Percentiles rank a stretch among this genome's conserved stretches.
Evolutionary conservation across 2,113 vertebrate genomes (phyloP).

Genomic region (Lepus europaeus): DNA sequence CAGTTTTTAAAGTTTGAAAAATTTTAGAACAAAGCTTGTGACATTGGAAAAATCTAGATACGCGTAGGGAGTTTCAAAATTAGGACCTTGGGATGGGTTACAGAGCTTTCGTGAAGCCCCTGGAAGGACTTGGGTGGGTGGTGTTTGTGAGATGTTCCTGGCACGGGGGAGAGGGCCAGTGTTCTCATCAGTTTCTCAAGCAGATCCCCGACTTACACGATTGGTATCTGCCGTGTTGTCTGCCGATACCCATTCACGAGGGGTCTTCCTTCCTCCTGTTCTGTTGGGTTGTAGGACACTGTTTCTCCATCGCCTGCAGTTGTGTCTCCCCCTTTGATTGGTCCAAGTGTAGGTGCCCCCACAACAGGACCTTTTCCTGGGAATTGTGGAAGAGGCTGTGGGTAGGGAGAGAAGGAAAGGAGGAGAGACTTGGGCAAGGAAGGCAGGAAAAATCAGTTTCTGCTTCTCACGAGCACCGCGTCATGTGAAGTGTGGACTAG

Average conservation of each 20-base stretch:
- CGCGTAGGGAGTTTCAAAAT: not conserved
- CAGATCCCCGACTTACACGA: not conserved
- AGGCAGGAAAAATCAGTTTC: not conserved
- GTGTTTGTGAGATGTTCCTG: not conserved
- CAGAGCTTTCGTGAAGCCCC: not conserved
- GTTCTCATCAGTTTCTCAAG: not conserved
- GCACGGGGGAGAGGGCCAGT: not conserved
- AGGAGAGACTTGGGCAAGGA: not conserved
- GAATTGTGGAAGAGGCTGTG: not conserved
- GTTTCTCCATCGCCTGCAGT: not conserved
- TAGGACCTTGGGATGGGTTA: not conserved
- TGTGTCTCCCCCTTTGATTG: not conserved
- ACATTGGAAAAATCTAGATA: not conserved
- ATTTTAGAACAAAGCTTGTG: not conserved
- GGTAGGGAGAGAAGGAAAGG: not conserved
- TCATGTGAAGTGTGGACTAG: not conserved
- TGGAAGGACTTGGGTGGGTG: not conserved
- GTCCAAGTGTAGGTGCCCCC: not conserved
- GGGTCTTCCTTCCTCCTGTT: not conserved
- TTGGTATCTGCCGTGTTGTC: not conserved
- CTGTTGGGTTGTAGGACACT: not conserved
- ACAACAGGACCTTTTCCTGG: not conserved
- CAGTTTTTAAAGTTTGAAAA: conserved; percentile 41
- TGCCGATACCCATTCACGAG: not conserved
- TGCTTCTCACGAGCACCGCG: not conserved